These are phyloP conservation scores for Porites rus DNA, from an alignment of 92 coral and sea anemone genomes.

Conservation along the genomic window DNA sequence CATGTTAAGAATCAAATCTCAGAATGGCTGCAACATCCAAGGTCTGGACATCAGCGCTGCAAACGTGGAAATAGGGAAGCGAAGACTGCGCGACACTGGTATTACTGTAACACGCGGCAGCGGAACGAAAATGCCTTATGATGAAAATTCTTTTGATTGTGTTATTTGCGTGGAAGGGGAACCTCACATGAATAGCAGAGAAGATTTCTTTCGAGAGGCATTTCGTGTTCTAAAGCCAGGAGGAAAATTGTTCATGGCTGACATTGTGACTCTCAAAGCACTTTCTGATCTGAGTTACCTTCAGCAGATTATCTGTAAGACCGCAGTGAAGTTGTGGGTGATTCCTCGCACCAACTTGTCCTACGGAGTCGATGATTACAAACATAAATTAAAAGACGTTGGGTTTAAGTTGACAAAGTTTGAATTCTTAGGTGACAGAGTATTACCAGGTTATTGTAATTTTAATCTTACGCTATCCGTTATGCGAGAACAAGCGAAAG, in stretches of 20 bases:
- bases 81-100: constrained; percentile 38
- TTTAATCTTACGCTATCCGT: constrained; percentile 34
- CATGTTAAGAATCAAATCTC: too few relatives aligned
- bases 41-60: constrained; percentile 45
- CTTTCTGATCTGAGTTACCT: constrained; percentile 12
- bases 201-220: too few relatives aligned
- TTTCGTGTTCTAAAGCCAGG: too few relatives aligned
- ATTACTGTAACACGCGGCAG: too few relatives aligned
- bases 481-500: constrained; percentile 49
- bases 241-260: too few relatives aligned
- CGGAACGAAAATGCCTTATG: not conserved
- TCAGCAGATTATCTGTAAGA: too few relatives aligned
- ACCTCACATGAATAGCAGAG: too few relatives aligned
- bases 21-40: too few relatives aligned
- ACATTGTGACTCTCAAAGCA: not conserved
- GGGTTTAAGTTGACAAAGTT: too few relatives aligned
- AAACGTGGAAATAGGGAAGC: constrained; percentile 41
- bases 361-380: not conserved
- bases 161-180: constrained; percentile 18
- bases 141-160: constrained; percentile 45
- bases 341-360: not conserved
- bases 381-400: too few relatives aligned
- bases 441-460: too few relatives aligned
- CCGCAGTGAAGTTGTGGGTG: constrained; percentile 11
- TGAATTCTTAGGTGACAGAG: too few relatives aligned